These are phyloP conservation scores for Lithosia quadra DNA, from an alignment of 2,888 invertebrate species.

Conservation along the genomic window DNA sequence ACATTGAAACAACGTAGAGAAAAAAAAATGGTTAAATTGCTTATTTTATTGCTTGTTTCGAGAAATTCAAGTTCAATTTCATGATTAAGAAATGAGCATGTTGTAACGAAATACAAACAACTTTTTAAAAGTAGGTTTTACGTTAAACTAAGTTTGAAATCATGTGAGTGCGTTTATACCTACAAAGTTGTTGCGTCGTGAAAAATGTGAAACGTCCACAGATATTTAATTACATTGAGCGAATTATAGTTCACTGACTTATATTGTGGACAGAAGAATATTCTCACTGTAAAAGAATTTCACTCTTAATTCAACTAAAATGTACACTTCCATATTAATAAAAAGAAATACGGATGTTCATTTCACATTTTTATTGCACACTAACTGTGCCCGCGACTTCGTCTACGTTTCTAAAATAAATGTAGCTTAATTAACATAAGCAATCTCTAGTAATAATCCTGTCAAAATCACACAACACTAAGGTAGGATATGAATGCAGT, in stretches of 20 bases:
- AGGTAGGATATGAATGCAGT: too few species aligned
- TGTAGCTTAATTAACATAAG: too few species aligned
- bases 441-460: too few species aligned
- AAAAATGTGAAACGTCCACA: neutral
- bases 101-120: neutral
- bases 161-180: neutral
- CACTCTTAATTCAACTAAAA: neutral
- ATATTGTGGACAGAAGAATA: neutral
- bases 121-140: slow-evolving; percentile 1
- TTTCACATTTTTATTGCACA: neutral
- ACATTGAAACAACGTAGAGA: neutral
- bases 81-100: neutral
- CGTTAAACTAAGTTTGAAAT: slow-evolving; percentile 2
- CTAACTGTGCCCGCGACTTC: too few species aligned
- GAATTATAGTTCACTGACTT: slow-evolving; percentile 1
- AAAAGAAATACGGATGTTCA: neutral
- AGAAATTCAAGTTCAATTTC: neutral
- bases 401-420: too few species aligned
- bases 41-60: slow-evolving; percentile 9
- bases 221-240: neutral
- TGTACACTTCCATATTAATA: neutral
- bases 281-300: slow-evolving; percentile 1
- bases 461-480: too few species aligned
- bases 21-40: neutral
- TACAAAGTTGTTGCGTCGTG: slow-evolving; percentile 1